Base-by-base conservation (phyloP, 1,140 invertebrate genomes). In the Meloidogyne floridensis region DNA sequence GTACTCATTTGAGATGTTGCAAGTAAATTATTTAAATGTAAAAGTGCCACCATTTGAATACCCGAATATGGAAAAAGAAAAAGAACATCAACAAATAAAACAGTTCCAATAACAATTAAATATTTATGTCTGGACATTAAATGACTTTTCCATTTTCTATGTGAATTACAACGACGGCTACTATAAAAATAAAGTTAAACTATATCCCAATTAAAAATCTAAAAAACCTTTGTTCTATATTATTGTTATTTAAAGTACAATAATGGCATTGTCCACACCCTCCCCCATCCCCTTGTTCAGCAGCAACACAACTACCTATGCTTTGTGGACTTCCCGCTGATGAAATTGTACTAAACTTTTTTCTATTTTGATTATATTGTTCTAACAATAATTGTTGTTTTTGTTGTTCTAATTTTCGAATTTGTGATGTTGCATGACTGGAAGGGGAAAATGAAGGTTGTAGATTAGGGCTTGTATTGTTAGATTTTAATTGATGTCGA, bases 91-190 rank as follows among this genome's bases (percentile, higher is more conserved):
- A 89, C 89, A 70, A 89, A 88, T 10, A 89, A 83, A n/a, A 89
- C 88, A 11, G 82, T 85, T 13, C 88, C 88, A 72, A 89, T 90
- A 3, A 89, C 88, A 54, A 90, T 88, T 18, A 89, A 79, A 81
- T 89, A 89, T 78, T 89, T 89, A 83, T 90, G 88, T 32, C 88
- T 80, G 6, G 86, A 87, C 89, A 89, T 90, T 75, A 90, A 78
- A 72, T 89, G 88, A n/a, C 77, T 81, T 47, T 77, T 69, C 85
- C 85, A 85, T 72, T 87, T 87, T 72, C 82, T 54, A 71, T 87
- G 85, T 20, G 86, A 87, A 73, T 87, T 87, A 72, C 87, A 89
- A 18, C 86, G 75, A 7, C 85, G 87, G 59, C 56, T 56, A n/a
- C 15, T 42, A 6, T 15, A n/a, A 7, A n/a, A 65, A 65, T 47